These are phyloP conservation scores for Rhorus exstirpatorius DNA, from an alignment of 2,888 invertebrate species.

Conservation along the genomic window DNA sequence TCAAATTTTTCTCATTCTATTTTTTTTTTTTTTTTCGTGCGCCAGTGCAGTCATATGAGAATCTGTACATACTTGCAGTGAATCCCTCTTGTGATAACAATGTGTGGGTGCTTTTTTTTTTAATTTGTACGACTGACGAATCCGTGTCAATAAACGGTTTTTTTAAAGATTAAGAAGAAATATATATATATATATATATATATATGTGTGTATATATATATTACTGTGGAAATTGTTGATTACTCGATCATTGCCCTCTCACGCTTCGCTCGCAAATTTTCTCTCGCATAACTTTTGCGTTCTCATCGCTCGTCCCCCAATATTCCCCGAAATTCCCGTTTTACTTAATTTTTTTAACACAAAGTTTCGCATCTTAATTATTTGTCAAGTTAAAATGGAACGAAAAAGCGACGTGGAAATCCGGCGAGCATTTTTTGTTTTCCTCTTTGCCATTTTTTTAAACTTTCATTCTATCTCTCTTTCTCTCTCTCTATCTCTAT, in stretches of 20 bases:
- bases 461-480: not conserved
- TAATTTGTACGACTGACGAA: constrained; percentile 76
- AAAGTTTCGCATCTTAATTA: not conserved
- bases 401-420: not conserved
- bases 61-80: constrained; percentile 73
- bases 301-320: not conserved
- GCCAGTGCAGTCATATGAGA: constrained; percentile 61
- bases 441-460: not conserved
- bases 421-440: too few species aligned
- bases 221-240: constrained; percentile 63
- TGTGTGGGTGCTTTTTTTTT: constrained; percentile 74
- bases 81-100: constrained; percentile 73
- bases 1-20: constrained; percentile 10
- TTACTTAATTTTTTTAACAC: not conserved
- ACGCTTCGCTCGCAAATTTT: constrained; percentile 17
- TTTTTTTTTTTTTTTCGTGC: constrained; percentile 16
- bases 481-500: constrained; percentile 10
- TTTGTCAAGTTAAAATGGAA: constrained; percentile 10
- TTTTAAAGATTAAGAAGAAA: constrained; percentile 62
- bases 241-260: constrained; percentile 45
- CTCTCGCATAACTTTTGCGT: not conserved
- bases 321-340: not conserved
- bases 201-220: too few species aligned
- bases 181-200: too few species aligned
- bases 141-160: constrained; percentile 77